Evolutionary conservation across 2,797 vertebrate species (phyloP).

Genomic region (Hipposideros larvatus): DNA sequence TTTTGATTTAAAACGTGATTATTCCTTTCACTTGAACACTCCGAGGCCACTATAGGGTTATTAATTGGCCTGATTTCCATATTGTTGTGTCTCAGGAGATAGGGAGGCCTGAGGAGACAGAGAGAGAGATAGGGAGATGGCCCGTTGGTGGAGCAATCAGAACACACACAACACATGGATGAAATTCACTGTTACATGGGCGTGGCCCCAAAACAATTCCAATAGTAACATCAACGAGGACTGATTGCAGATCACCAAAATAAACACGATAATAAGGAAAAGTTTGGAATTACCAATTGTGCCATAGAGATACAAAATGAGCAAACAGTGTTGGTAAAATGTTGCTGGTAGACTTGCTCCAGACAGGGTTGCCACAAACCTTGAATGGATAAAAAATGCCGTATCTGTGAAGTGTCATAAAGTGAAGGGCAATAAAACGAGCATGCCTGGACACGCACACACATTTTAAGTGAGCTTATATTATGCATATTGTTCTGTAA

Average conservation of each 20-base stretch:
- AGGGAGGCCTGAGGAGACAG: not conserved
- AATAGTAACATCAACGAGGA: not conserved
- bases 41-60: not conserved
- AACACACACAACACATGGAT: not conserved
- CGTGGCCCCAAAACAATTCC: not conserved
- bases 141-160: not conserved
- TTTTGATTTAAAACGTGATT: not conserved
- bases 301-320: not conserved
- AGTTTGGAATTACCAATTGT: not conserved
- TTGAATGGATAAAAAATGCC: not conserved
- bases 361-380: not conserved
- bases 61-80: not conserved
- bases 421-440: not conserved
- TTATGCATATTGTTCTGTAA: not conserved
- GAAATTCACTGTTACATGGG: not conserved
- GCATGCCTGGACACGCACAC: not conserved
- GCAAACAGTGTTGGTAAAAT: not conserved
- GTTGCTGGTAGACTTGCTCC: not conserved
- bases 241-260: not conserved
- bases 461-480: not conserved
- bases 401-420: not conserved
- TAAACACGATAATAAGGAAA: not conserved
- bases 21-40: not conserved
- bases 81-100: not conserved
- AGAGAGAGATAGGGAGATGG: not conserved